Percentiles rank a stretch among this genome's conserved stretches.
These are phyloP conservation scores for Dicentrarchus labrax DNA, from an alignment of 2,113 vertebrate species.

Conservation along the genomic window DNA sequence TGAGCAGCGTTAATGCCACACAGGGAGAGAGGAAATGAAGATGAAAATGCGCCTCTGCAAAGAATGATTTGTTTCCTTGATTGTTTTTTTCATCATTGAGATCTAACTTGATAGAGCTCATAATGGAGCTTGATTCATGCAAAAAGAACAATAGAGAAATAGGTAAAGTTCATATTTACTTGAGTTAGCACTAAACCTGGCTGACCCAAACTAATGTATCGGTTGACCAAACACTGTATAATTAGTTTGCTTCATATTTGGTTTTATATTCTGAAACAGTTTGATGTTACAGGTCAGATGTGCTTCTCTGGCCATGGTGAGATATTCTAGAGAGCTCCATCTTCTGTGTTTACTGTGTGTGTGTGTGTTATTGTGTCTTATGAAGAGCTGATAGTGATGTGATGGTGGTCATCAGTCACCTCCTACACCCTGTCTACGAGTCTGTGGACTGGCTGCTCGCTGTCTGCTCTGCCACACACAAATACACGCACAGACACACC, in stretches of 20 bases:
- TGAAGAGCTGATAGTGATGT: conserved; percentile 74
- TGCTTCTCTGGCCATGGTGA: neutral
- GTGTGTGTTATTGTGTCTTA: conserved; percentile 53
- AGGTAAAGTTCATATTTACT: neutral
- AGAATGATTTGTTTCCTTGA: conserved; percentile 47
- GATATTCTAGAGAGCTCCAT: conserved; percentile 16
- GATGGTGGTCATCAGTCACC: conserved; percentile 76
- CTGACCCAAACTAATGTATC: neutral
- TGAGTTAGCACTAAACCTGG: neutral
- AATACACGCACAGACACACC: conserved; percentile 37
- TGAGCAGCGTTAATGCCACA: conserved; percentile 67
- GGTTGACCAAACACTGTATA: too few species aligned
- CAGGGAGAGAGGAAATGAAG: conserved; percentile 31
- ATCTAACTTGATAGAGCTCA: neutral
- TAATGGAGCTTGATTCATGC: neutral
- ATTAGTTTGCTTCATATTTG: neutral
- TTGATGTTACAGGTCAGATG: neutral
- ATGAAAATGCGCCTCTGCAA: conserved; percentile 46
- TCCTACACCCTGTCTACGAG: conserved; percentile 61
- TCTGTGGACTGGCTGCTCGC: conserved; percentile 40
- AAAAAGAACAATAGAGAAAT: neutral
- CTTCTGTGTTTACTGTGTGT: neutral
- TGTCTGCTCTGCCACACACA: conserved; percentile 45
- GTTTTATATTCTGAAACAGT: neutral
- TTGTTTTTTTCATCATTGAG: conserved; percentile 34